Conservation (phyloP, 2,888 invertebrate species). For the Melieria omissa region DNA sequence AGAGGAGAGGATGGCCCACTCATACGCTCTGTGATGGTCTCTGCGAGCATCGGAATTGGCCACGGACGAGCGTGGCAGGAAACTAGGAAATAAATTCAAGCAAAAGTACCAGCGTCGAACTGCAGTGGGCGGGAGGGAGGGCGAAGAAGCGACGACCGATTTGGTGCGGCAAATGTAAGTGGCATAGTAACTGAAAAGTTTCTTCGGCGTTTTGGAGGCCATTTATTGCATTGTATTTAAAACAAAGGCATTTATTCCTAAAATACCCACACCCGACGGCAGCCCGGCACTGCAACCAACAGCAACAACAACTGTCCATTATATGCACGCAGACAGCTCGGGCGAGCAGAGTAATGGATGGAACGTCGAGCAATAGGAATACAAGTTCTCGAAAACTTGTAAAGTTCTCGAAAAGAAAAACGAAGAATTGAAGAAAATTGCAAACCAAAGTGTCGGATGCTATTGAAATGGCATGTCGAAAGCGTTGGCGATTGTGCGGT, state of each 20-base stretch:
- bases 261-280: constrained; percentile 15
- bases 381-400: too few species aligned
- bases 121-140: not conserved
- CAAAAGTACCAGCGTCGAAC: not conserved
- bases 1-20: too few species aligned
- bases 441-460: too few species aligned
- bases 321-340: too few species aligned
- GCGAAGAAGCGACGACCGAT: not conserved
- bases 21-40: too few species aligned
- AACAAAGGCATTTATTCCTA: constrained; percentile 29
- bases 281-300: not conserved
- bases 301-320: constrained; percentile 10
- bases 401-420: too few species aligned
- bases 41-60: not conserved
- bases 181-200: constrained; percentile 26
- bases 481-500: too few species aligned
- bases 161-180: not conserved
- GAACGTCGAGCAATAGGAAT: too few species aligned
- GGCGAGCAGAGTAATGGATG: too few species aligned
- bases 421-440: too few species aligned
- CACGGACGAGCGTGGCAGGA: not conserved
- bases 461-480: too few species aligned
- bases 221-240: constrained; percentile 31
- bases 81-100: constrained; percentile 10
- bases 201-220: constrained; percentile 22